Evolutionary conservation across 2,113 vertebrate genomes (phyloP).

Genomic region (Donacobius atricapilla): DNA sequence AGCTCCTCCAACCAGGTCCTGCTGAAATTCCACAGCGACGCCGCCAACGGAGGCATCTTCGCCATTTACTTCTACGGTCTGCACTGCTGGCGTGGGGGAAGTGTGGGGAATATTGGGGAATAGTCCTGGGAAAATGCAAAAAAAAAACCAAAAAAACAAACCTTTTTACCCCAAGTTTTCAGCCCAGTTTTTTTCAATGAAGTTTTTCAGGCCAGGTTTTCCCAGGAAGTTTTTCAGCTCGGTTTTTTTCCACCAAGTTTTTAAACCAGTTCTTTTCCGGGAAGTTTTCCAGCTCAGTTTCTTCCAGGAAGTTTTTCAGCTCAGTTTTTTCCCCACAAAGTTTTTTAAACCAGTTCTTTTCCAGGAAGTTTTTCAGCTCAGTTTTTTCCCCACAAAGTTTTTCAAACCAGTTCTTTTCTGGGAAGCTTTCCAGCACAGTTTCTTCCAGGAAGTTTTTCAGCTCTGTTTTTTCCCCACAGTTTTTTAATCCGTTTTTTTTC

Average conservation of each 20-base stretch:
- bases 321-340: background rate
- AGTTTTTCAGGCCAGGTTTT: background rate
- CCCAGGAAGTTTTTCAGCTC: background rate
- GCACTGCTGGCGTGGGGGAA: background rate
- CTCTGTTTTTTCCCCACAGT: background rate
- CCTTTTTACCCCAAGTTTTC: background rate
- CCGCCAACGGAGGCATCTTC: slow-evolving; percentile 87
- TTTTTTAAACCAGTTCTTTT: background rate
- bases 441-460: background rate
- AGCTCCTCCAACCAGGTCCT: slow-evolving; percentile 95
- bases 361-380: background rate
- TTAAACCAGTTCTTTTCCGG: background rate
- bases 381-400: background rate
- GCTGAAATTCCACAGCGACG: slow-evolving; percentile 88
- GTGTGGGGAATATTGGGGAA: fast-evolving
- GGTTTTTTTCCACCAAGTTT: too few species aligned
- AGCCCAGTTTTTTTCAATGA: too few species aligned
- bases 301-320: too few species aligned
- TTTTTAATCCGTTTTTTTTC: background rate
- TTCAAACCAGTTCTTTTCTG: background rate
- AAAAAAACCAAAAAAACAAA: fast-evolving
- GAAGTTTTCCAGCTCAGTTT: too few species aligned
- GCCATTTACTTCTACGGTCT: slow-evolving; percentile 87
- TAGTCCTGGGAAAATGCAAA: background rate
- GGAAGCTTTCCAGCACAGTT: background rate